Evolutionary conservation across 2,888 invertebrate genomes (phyloP), one percentile per base, ranked within the genome.

Genomic region (Vannuccia rotundouncinata): DNA sequence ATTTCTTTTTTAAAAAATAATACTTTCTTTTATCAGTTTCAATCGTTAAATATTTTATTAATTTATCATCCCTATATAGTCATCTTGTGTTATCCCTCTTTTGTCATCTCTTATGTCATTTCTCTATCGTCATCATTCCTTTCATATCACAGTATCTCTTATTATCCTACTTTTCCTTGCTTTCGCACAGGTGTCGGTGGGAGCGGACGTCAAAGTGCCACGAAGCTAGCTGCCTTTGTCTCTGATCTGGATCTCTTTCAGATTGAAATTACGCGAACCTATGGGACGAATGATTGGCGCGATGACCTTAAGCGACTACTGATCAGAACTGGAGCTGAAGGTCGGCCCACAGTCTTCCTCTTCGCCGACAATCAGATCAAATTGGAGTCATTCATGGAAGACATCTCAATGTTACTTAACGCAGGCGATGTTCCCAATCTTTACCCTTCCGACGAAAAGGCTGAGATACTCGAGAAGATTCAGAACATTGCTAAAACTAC

Each of bases 131-230:
- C n/a, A n/a, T n/a, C n/a, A n/a, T n/a, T n/a, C n/a, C n/a, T n/a
- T n/a, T n/a, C n/a, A n/a, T n/a, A n/a, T n/a, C n/a, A n/a, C n/a
- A n/a, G n/a, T n/a, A n/a, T n/a, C n/a, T n/a, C n/a, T n/a, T n/a
- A n/a, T n/a, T n/a, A n/a, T n/a, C n/a, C n/a, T n/a, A n/a, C n/a
- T n/a, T n/a, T n/a, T n/a, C n/a, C n/a, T n/a, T n/a, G n/a, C n/a
- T n/a, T n/a, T n/a, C n/a, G 0, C 45, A 0, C 81, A 88, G 88
- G 96, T 1, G 92, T 95, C 81, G 95, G 95, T 0, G 96, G 96
- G 45, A 94, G 94, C 82, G 97, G 96, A 0, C 89, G 95, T 45
- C 93, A 93, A 84, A 94, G 94, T 83, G 92, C 93, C 74, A 87
- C 94, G 0, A 94, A 93, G 85, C 88, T 97, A 82, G 86, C 88